A percentile compares a stretch with the other conserved stretches of the same genome.
phyloP scores from a whole-genome alignment of 2,888 invertebrate genomes.

The Drepana falcataria region DNA sequence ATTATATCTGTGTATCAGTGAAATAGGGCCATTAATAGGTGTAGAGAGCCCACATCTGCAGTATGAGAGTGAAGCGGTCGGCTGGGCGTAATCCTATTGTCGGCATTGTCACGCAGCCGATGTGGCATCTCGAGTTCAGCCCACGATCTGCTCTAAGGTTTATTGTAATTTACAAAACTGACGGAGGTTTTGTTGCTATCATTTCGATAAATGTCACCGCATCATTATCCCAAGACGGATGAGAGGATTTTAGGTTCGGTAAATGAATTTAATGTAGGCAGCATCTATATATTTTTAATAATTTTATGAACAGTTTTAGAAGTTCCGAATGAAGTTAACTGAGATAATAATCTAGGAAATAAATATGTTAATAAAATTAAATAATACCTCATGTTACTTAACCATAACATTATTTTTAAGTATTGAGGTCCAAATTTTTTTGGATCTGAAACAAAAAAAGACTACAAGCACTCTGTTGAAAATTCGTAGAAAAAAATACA shows the following conservation, averaged over 20 bases:
- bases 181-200: constrained; percentile 63
- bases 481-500: not conserved
- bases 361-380: no score
- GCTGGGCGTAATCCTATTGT: constrained; percentile 61
- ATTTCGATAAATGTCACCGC: constrained; percentile 48
- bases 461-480: not conserved
- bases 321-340: no score
- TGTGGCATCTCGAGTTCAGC: constrained; percentile 62
- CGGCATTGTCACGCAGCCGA: constrained; percentile 58
- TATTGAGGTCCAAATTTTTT: no score
- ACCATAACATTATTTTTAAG: no score
- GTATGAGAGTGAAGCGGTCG: constrained; percentile 32
- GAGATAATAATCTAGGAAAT: no score
- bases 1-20: constrained; percentile 40
- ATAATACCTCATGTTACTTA: no score
- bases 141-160: constrained; percentile 68
- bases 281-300: no score
- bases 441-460: no score
- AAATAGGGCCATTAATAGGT: constrained; percentile 53
- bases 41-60: constrained; percentile 49
- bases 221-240: constrained; percentile 29
- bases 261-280: constrained; percentile 10
- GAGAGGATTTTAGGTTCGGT: constrained; percentile 29
- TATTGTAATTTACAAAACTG: constrained; percentile 76
- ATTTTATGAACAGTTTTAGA: no score